Conservation (phyloP, 2,113 vertebrate species). For the Cololabis saira region DNA sequence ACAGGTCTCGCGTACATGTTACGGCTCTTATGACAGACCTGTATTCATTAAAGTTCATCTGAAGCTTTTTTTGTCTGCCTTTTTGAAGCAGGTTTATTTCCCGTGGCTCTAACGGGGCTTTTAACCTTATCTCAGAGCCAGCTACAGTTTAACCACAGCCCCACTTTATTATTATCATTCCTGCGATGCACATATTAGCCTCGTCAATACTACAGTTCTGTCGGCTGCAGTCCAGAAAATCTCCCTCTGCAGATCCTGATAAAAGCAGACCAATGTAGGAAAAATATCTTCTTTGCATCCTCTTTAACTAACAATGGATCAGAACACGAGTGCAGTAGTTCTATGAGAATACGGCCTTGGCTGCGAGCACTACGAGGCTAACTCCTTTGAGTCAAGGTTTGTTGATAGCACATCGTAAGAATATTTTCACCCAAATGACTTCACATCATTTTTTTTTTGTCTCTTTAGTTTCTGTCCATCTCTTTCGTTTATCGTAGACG, state of each 20-base stretch:
- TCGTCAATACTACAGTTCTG: conserved; percentile 21
- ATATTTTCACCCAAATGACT: not conserved
- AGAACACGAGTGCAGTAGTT: not conserved
- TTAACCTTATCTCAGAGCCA: conserved; percentile 30
- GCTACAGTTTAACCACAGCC: conserved; percentile 26
- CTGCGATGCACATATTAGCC: conserved; percentile 35
- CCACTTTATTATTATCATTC: conserved; percentile 58
- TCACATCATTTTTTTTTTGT: not conserved
- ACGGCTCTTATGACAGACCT: conserved; percentile 22
- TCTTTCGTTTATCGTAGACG: not conserved
- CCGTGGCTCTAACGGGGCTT: conserved; percentile 13
- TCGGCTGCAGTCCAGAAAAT: conserved; percentile 18
- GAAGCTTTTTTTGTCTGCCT: too few species aligned
- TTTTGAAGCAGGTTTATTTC: not conserved
- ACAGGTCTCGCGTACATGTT: conserved; percentile 25
- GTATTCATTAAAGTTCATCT: conserved; percentile 37
- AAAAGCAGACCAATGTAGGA: not conserved
- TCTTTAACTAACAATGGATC: not conserved
- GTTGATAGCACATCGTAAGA: conserved; percentile 8
- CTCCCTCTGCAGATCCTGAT: conserved; percentile 5
- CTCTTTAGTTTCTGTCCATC: not conserved
- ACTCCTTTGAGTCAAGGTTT: conserved; percentile 15
- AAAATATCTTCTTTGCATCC: not conserved
- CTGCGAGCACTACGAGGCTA: not conserved
- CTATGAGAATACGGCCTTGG: conserved; percentile 14